Base-by-base conservation (phyloP, 2,888 invertebrate genomes). In the Selenia dentaria region DNA sequence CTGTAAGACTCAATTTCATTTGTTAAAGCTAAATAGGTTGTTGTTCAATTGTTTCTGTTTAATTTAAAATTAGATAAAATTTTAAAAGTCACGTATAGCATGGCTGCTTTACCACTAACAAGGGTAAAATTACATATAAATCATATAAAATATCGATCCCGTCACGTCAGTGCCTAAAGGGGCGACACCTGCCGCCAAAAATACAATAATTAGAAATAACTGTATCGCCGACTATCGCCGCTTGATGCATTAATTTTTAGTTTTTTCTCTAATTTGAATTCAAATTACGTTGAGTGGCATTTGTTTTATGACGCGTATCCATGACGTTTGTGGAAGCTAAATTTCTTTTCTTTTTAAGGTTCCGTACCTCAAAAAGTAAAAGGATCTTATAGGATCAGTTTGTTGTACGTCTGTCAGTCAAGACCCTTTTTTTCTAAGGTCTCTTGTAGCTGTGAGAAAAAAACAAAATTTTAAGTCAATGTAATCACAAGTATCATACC, bases 191-290 rank as follows among this genome's bases (percentile, higher is more conserved):
- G 47, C 37, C 27, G 1, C 69, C 64, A 62, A 22, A 64, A 58
- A 59, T 70, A 66, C 59, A 71, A 73, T 74, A 77, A 79, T 79
- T 79, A 79, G 65, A 71, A 66, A 69, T 71, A 67, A 72, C 71
- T 70, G 67, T 68, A 63, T 70, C 71, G 58, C 62, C 53, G 9
- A 2, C 10, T 68, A 63, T 70, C 71, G 58, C 62, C 53, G 9
- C 6, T 14, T 29, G 38, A 29, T 69, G 20, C 18, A 12, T 18
- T 10, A 35, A 24, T 24, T 12, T 12, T 38, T 38, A 28, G 67
- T 67, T 64, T 68, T 61, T 55, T 52, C 47, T 36, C 1, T 22
- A 14, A 45, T 37, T 37, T 33, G 27, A 22, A 47, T 42, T 37
- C 11, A 13, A 63, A 60, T 49, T 60, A 36, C 52, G 37, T 35